Evolutionary conservation across 2,797 vertebrate genomes (phyloP), one percentile per base, ranked within the genome.

Genomic region (Ctenopoma multispine): DNA sequence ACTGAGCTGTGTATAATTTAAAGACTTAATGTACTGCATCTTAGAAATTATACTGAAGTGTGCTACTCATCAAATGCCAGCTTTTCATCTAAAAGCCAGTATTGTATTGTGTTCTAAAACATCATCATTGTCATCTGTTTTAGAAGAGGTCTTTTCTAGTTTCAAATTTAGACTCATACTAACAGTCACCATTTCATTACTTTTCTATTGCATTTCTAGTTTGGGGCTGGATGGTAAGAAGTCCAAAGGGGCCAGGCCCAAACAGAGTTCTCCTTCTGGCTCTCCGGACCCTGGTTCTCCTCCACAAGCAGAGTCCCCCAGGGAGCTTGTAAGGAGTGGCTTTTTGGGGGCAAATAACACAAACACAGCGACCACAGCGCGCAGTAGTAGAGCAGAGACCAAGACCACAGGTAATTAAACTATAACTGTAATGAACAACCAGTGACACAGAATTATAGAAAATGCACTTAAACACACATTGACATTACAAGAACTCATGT

Each of bases 331-430:
- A 13, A 85, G 70, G 76, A 80, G 75, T 53, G 29, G 40, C 1
- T 75, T 77, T 44, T 21, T 64, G 8, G 83, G 67, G 34, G 21
- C 50, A 29, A 88, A 82, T 65, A 49, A 47, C 41, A 64, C 51
- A 7, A 81, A 69, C 18, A 57, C 53, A 58, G 62, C 50, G 53
- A 29, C 77, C 41, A 40, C 69, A 51, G 63, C 69, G 50, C 69
- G 43, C 48, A 65, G 60, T 50, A 56, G 79, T 41, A 77, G 73
- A 76, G 29, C 63, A 34, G 90, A 92, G 29, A 55, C 54, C 36
- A 57, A 64, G 24, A 51, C 75, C 40, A 53, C 88, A 58, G 91
- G 93, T 94, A 87, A 63, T 59, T 24, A 44, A 71, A 29, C 36
- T 50, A 40, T 3, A 4, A n/a, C 18, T 34, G 6, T 44, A 44